Base-by-base conservation (phyloP, 2,888 invertebrate species). In the Odontothrips loti region DNA sequence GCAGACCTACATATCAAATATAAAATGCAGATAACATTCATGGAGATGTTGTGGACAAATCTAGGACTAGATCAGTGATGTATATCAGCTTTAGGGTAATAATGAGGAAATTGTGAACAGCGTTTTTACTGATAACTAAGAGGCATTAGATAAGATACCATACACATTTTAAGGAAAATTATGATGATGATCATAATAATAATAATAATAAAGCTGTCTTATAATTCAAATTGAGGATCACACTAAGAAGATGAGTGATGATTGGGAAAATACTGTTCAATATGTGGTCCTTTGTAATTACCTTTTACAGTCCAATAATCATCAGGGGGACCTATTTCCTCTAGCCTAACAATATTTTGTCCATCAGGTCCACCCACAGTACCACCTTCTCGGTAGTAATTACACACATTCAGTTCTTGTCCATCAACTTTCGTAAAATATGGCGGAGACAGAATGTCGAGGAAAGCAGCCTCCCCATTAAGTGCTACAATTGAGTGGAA, bases 221-320 rank as follows among this genome's bases (percentile, higher is more conserved):
- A 43, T 43, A 6, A 43, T 43, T 43, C 34, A 43, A 43, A 43
- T 43, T 43, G 34, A 6, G 6, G 6, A 43, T 6, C 34, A 43
- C 34, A 43, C 34, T 43, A 43, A 2, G 34, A 43, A 43, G 34
- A 43, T 43, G 34, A 43, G 34, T 43, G 34, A 58, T 58, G 15
- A 58, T 17, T 20, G 17, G 58, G 58, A 75, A 23, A 27, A 27
- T 27, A 12, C 27, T 27, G 68, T 12, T 75, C 23, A 8, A 75
- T 27, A 23, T 75, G 8, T 27, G 68, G 68, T 4, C 68, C 68
- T 27, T 23, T 75, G 68, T 75, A 75, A 12, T 75, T 27, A 27
- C 68, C 68, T 75, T 75, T 75, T 12, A 75, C 68, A 27, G 68
- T 75, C 68, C 68, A 75, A 75, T 75, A 75, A 75, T 75, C 68